A percentile compares a stretch with the other conserved stretches of the same genome.
These are phyloP conservation scores for Paguma larvata DNA, from an alignment of 2,797 vertebrate genomes.

Conservation along the genomic window DNA sequence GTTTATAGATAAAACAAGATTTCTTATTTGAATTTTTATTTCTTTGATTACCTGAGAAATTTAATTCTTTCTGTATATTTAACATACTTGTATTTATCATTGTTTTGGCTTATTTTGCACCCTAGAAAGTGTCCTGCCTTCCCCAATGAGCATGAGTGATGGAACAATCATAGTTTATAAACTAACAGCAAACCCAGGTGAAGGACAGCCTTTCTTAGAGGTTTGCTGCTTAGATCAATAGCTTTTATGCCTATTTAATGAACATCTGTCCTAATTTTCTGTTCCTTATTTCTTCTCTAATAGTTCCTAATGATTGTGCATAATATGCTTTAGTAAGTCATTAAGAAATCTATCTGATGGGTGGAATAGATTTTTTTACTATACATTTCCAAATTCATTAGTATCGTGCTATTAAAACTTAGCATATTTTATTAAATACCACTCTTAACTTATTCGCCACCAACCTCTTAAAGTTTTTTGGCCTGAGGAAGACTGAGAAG, in stretches of 20 bases:
- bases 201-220: background rate
- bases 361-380: background rate
- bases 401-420: background rate
- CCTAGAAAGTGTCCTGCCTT: background rate
- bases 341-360: background rate
- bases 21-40: conserved; percentile 32
- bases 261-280: conserved; percentile 31
- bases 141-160: background rate
- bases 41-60: background rate
- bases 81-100: background rate
- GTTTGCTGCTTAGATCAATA: background rate
- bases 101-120: background rate
- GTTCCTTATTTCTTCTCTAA: conserved; percentile 26
- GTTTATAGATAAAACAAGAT: background rate
- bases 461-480: background rate
- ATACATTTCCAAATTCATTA: conserved; percentile 5
- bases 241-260: conserved; percentile 39
- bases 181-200: background rate
- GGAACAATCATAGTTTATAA: background rate
- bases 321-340: background rate
- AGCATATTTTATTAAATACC: background rate
- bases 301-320: background rate
- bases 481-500: background rate
- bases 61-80: background rate
- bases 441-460: background rate